phyloP scores from a whole-genome alignment of 2,113 vertebrate genomes.

The Limnothrissa miodon region DNA sequence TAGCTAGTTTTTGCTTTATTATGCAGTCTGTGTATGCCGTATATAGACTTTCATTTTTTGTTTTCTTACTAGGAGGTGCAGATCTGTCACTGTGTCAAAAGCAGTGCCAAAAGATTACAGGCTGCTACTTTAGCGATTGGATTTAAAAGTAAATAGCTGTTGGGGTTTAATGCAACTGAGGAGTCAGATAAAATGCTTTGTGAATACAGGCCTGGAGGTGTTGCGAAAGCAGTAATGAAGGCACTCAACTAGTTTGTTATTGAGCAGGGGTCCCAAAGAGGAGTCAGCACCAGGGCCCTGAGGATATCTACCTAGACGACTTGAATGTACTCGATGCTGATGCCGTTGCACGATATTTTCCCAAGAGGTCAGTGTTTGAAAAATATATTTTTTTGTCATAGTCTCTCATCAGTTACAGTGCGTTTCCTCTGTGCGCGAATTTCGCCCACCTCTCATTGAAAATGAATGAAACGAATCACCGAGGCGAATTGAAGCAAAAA shows the following conservation, averaged over 20 bases:
- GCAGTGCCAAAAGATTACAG: no score
- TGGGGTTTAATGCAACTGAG: not conserved
- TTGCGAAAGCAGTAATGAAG: not conserved
- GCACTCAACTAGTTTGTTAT: slow-evolving; percentile 21
- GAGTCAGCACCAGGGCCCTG: slow-evolving; percentile 96
- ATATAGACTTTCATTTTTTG: no score
- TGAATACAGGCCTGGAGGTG: not conserved
- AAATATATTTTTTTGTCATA: no score
- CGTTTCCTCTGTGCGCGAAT: no score
- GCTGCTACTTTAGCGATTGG: not conserved
- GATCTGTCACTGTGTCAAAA: not conserved
- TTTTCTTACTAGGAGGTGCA: not conserved
- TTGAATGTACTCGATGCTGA: slow-evolving; percentile 92
- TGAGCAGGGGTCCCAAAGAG: slow-evolving; percentile 86
- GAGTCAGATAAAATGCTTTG: not conserved
- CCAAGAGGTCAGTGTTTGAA: slow-evolving; percentile 79
- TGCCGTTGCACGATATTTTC: slow-evolving; percentile 94
- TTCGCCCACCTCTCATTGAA: no score
- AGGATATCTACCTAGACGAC: slow-evolving; percentile 97
- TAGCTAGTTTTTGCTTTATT: no score
- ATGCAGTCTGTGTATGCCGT: no score
- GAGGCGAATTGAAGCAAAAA: no score
- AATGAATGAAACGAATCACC: no score
- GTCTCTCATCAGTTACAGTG: not conserved
- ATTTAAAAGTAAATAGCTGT: not conserved